Evolutionary conservation across 1,140 invertebrate species (phyloP).

Genomic region (Trichomalopsis sarcophagae): DNA sequence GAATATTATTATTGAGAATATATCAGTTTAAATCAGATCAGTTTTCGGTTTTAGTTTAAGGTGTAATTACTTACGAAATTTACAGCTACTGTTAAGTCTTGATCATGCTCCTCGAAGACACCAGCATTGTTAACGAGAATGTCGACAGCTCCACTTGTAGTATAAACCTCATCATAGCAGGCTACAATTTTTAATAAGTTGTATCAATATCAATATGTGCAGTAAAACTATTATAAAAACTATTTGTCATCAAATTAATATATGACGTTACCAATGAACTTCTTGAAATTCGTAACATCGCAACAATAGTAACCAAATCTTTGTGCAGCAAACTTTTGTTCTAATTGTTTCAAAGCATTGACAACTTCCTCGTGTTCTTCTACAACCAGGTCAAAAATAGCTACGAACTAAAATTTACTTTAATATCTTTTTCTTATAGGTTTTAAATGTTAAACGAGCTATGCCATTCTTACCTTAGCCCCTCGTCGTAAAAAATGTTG

Average conservation of each 20-base stretch:
- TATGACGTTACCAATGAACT: too few species aligned
- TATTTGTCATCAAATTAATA: too few species aligned
- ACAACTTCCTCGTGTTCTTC: neutral
- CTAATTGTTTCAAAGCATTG: conserved; percentile 5
- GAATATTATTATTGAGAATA: too few species aligned
- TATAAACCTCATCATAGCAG: neutral
- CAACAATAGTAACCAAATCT: conserved; percentile 36
- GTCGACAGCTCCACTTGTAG: conserved; percentile 15
- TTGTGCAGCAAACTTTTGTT: neutral
- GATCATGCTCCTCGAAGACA: neutral
- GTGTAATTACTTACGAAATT: conserved; percentile 14
- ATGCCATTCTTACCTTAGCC: conserved; percentile 1
- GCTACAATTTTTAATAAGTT: neutral
- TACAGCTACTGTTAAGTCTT: neutral
- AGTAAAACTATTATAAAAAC: too few species aligned
- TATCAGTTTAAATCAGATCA: too few species aligned
- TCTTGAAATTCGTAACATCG: conserved; percentile 1
- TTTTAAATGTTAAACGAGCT: neutral
- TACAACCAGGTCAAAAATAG: neutral
- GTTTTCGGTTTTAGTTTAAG: too few species aligned
- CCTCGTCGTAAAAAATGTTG: conserved; percentile 23
- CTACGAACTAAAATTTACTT: conserved; percentile 34
- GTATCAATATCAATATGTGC: too few species aligned
- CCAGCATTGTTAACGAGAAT: conserved; percentile 42
- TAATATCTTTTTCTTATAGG: neutral